These are phyloP conservation scores for Sinocyclocheilus anshuiensis DNA, from an alignment of 2,113 vertebrate species.

Conservation along the genomic window DNA sequence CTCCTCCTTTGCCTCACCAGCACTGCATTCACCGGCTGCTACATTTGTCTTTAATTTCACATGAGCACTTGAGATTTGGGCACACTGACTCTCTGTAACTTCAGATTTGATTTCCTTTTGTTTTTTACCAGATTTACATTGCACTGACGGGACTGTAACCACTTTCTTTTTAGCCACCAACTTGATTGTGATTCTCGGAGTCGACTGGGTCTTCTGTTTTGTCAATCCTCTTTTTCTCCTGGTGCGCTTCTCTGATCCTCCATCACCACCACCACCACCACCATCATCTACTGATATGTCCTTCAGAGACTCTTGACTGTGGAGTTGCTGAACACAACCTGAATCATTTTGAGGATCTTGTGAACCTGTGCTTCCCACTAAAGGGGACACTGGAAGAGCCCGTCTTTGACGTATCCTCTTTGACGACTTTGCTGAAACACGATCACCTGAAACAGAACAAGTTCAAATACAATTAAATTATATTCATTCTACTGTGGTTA, in stretches of 20 bases:
- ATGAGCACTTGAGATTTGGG: conserved; percentile 77
- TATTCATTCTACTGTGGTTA: background rate
- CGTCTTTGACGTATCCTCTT: conserved; percentile 69
- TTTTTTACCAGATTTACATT: conserved; percentile 69
- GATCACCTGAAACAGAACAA: conserved; percentile 65
- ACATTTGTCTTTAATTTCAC: conserved; percentile 36
- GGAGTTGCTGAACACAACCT: conserved; percentile 61
- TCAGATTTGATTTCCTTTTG: conserved; percentile 79
- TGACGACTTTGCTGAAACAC: conserved; percentile 65
- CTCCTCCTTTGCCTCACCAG: conserved; percentile 44
- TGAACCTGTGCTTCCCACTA: conserved; percentile 58
- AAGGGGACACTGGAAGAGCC: conserved; percentile 60
- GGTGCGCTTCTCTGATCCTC: conserved; percentile 59
- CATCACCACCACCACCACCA: conserved; percentile 59
- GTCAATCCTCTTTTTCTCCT: conserved; percentile 59
- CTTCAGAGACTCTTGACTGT: conserved; percentile 51
- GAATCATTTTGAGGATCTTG: conserved; percentile 63
- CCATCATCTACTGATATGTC: conserved; percentile 61
- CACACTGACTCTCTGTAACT: conserved; percentile 76
- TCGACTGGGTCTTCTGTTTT: conserved; percentile 64
- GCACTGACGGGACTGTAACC: conserved; percentile 61
- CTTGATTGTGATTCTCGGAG: conserved; percentile 79
- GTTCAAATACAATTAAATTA: background rate
- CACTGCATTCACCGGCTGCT: too few relatives aligned
- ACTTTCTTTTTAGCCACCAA: conserved; percentile 76